Evolutionary conservation across 2,113 vertebrate genomes (phyloP).

Genomic region (Sinocyclocheilus anshuiensis): DNA sequence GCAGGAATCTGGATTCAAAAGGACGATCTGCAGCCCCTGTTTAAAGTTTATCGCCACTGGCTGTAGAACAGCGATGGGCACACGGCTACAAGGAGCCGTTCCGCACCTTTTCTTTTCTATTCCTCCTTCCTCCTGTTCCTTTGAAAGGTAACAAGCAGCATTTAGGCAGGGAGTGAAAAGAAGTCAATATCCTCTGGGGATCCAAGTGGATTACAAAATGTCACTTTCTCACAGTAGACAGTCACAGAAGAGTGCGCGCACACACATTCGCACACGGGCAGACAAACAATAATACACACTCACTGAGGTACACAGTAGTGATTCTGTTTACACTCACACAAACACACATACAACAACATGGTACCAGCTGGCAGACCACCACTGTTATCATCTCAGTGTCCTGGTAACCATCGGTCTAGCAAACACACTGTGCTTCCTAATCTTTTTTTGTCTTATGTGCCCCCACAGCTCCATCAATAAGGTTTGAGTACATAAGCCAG

Average conservation of each 20-base stretch:
- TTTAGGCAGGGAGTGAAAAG: slow-evolving; percentile 54
- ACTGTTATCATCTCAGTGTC: slow-evolving; percentile 40
- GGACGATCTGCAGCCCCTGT: slow-evolving; percentile 6
- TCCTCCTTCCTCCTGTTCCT: slow-evolving; percentile 33
- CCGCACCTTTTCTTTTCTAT: slow-evolving; percentile 34
- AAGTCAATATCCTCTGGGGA: slow-evolving; percentile 63
- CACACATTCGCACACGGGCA: slow-evolving; percentile 29
- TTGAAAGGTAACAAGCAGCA: slow-evolving; percentile 54
- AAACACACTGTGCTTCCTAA: slow-evolving; percentile 3
- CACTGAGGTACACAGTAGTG: slow-evolving; percentile 17
- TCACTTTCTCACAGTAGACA: slow-evolving; percentile 59
- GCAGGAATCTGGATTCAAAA: neutral
- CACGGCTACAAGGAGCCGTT: slow-evolving; percentile 22
- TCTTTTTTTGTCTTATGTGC: neutral
- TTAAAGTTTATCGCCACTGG: neutral
- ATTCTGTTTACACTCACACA: slow-evolving; percentile 35
- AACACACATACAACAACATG: slow-evolving; percentile 41
- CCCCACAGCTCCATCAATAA: neutral
- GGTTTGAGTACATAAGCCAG: neutral
- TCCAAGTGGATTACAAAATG: slow-evolving; percentile 65
- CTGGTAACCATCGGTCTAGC: slow-evolving; percentile 44
- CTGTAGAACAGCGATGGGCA: slow-evolving; percentile 35
- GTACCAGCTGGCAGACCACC: slow-evolving; percentile 35
- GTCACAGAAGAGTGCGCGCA: slow-evolving; percentile 36
- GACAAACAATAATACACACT: slow-evolving; percentile 28